Evolutionary conservation across 2,797 vertebrate genomes (phyloP), one percentile per base, ranked within the genome.

Genomic region (Sebastes matsubarae): DNA sequence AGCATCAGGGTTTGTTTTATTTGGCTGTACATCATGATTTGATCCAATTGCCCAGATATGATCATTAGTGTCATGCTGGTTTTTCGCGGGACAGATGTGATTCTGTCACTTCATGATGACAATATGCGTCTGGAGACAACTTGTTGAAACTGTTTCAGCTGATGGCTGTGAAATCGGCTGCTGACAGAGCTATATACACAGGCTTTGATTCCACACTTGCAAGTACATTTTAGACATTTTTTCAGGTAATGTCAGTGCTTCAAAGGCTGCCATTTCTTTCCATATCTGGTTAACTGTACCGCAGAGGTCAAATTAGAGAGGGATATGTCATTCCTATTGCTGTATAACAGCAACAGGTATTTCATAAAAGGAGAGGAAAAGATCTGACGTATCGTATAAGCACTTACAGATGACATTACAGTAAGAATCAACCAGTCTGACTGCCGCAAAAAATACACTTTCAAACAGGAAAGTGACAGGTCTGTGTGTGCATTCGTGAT

Each of bases 1-100:
- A 74, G 57, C 58, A 61, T 58, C 66, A 63, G 20, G 68, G 14
- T 63, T 65, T 29, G 25, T 71, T 73, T 76, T 80, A 76, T 79
- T 61, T 42, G 38, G 16, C 58, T 22, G 38, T 66, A 24, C 20
- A 60, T 77, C 25, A 32, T 24, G 54, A 88, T 74, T 73, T 71
- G 65, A 76, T 76, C 42, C 14, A 66, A 16, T 57, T 73, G 24
- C 30, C 30, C 58, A 54, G 74, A 87, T 55, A 68, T 32, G 24
- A 76, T 64, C 67, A 75, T 50, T 27, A 38, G 74, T 25, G 72
- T 58, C 52, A 32, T 4, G 27, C 22, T 18, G 32, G 59, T 80
- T 75, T 80, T 75, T 64, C 25, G 58, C 0, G 16, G 63, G 80
- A 74, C n/a, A 52, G 38, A 68, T 9, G 52, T 14, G 52, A 70